Conservation (phyloP, 2,888 invertebrate genomes). For the Nomada fabriciana region DNA sequence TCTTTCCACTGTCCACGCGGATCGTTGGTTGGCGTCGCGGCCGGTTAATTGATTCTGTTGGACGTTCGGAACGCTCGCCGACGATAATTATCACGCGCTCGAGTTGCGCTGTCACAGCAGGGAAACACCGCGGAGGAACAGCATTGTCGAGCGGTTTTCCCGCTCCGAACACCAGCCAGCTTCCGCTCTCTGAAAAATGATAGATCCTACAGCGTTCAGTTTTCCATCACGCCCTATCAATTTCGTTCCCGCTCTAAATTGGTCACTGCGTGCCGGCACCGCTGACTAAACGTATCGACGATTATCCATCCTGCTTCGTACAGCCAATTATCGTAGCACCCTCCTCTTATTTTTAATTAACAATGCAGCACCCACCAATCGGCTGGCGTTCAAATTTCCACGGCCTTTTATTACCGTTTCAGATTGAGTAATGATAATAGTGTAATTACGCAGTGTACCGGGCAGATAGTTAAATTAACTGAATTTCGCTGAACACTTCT, state of each 20-base stretch:
- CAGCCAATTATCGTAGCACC: background rate
- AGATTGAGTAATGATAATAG: no score
- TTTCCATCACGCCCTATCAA: slow-evolving; percentile 41
- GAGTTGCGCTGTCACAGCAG: slow-evolving; percentile 56
- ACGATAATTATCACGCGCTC: slow-evolving; percentile 68
- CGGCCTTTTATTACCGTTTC: no score
- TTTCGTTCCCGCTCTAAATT: slow-evolving; percentile 33
- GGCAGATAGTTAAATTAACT: no score
- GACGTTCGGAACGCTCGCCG: slow-evolving; percentile 43
- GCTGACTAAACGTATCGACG: slow-evolving; percentile 5
- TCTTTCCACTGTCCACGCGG: slow-evolving; percentile 60
- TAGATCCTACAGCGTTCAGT: slow-evolving; percentile 27
- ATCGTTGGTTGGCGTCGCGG: slow-evolving; percentile 53
- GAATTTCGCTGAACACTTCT: no score
- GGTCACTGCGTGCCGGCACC: background rate
- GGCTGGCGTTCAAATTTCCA: background rate
- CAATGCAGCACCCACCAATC: background rate
- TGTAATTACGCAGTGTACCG: no score
- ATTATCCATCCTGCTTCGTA: background rate
- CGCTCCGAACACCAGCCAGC: slow-evolving; percentile 20
- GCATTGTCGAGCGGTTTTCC: slow-evolving; percentile 42
- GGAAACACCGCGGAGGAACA: slow-evolving; percentile 52
- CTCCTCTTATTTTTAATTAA: background rate
- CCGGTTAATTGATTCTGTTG: slow-evolving; percentile 69
- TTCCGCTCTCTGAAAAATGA: slow-evolving; percentile 52